These are phyloP conservation scores for Daboia siamensis DNA, from an alignment of 2,113 vertebrate species.

Conservation along the genomic window DNA sequence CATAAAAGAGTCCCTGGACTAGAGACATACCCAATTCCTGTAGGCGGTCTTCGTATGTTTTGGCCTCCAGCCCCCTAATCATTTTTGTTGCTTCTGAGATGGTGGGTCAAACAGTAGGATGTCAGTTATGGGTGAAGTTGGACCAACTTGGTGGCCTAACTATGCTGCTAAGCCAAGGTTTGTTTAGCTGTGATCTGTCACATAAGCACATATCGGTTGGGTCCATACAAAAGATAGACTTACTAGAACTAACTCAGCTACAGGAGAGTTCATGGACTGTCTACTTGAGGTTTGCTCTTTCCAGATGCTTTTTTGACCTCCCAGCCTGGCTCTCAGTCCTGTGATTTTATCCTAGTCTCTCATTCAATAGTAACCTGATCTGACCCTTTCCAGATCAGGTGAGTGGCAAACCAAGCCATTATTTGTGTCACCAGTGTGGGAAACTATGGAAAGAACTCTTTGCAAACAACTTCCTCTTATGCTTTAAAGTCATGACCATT, in stretches of 20 bases:
- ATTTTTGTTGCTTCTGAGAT: not conserved
- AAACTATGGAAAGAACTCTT: not conserved
- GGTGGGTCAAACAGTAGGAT: not conserved
- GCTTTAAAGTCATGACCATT: not conserved
- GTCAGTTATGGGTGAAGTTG: not conserved
- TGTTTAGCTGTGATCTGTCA: not conserved
- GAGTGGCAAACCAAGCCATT: not conserved
- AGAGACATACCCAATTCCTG: not conserved
- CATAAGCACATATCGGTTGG: not conserved
- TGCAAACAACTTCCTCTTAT: not conserved
- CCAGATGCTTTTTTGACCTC: not conserved
- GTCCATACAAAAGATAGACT: not conserved
- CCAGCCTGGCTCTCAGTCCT: not conserved
- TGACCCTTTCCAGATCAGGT: not conserved
- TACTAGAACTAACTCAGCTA: not conserved
- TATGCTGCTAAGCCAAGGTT: not conserved
- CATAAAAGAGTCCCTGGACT: not conserved
- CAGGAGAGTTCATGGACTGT: not conserved
- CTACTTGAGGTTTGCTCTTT: not conserved
- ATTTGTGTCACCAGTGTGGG: no score
- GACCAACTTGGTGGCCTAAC: not conserved
- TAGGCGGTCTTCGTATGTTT: not conserved
- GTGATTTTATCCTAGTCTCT: not conserved
- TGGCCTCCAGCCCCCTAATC: not conserved
- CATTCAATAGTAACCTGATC: not conserved